Percentiles rank a stretch among this genome's conserved stretches.
Evolutionary conservation across 2,888 invertebrate genomes (phyloP).

Genomic region (Dynastes hyllus): DNA sequence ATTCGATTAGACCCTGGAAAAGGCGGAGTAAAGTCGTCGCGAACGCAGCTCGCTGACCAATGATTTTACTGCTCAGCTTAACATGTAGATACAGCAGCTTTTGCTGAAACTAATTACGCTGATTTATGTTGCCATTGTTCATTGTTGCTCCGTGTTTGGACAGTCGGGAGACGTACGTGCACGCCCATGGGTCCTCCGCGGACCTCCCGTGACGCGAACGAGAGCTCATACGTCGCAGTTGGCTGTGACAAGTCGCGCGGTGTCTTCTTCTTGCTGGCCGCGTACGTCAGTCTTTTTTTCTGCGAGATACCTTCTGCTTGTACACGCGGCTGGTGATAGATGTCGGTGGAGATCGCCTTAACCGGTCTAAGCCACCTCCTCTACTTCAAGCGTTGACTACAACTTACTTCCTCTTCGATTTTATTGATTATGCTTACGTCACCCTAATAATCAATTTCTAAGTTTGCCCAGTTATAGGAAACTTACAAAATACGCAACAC

Average conservation of each 20-base stretch:
- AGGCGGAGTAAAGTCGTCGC: slow-evolving; percentile 74
- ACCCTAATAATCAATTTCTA: too few relatives aligned
- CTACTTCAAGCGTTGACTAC: not conserved
- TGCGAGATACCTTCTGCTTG: slow-evolving; percentile 4
- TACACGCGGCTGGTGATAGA: slow-evolving; percentile 9
- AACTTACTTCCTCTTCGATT: not conserved
- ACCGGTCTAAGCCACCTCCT: slow-evolving; percentile 16
- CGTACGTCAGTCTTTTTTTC: slow-evolving; percentile 9
- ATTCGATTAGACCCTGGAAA: slow-evolving; percentile 66
- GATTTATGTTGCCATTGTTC: slow-evolving; percentile 95
- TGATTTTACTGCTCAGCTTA: slow-evolving; percentile 75
- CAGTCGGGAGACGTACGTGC: slow-evolving; percentile 70
- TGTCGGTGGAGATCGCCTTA: slow-evolving; percentile 6
- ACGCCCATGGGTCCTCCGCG: slow-evolving; percentile 65
- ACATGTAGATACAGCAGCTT: slow-evolving; percentile 73
- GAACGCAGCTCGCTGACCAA: slow-evolving; percentile 77
- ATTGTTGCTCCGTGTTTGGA: slow-evolving; percentile 81
- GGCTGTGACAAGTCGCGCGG: slow-evolving; percentile 44
- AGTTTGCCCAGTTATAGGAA: too few relatives aligned
- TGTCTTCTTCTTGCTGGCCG: slow-evolving; percentile 22
- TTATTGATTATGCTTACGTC: too few relatives aligned
- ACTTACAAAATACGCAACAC: too few relatives aligned
- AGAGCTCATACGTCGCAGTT: slow-evolving; percentile 44
- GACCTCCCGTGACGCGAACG: slow-evolving; percentile 56
- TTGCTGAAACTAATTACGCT: slow-evolving; percentile 90